Percentiles rank a stretch among this genome's conserved stretches.
phyloP scores from a whole-genome alignment of 2,888 invertebrate genomes.

The Druceiella hillmani region DNA sequence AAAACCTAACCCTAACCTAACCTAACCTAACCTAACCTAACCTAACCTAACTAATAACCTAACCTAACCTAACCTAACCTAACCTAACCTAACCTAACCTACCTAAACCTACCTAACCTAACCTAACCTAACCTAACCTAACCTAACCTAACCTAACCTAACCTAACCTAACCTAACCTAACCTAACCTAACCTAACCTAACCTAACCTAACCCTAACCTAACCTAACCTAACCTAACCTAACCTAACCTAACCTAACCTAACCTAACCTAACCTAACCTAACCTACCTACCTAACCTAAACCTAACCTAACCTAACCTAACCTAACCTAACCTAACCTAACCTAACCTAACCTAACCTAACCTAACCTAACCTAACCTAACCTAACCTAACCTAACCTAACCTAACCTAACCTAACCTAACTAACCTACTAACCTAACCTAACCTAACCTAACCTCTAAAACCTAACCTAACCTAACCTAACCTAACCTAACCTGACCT shows the following conservation, averaged over 20 bases:
- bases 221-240: slow-evolving; percentile 18
- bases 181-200: slow-evolving; percentile 19
- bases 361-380: slow-evolving; percentile 23
- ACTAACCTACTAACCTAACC: slow-evolving; percentile 22
- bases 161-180: slow-evolving; percentile 23
- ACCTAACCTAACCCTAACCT: slow-evolving; percentile 19
- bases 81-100: slow-evolving; percentile 17
- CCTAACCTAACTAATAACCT: slow-evolving; percentile 11
- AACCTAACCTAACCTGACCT: slow-evolving; percentile 19
- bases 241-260: slow-evolving; percentile 19
- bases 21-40: slow-evolving; percentile 21
- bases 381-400: slow-evolving; percentile 23
- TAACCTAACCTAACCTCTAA: slow-evolving; percentile 20
- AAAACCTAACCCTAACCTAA: slow-evolving; percentile 25
- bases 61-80: slow-evolving; percentile 13
- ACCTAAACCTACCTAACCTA: slow-evolving; percentile 19
- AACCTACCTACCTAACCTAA: no score
- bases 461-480: slow-evolving; percentile 23
- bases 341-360: slow-evolving; percentile 19
- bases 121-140: slow-evolving; percentile 19
- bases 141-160: slow-evolving; percentile 22
- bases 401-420: slow-evolving; percentile 22
- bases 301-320: slow-evolving; percentile 21
- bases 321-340: slow-evolving; percentile 20
- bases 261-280: slow-evolving; percentile 18